Evolutionary conservation across 2,797 vertebrate genomes (phyloP), one percentile per base, ranked within the genome.

Genomic region (Rachycentron canadum): DNA sequence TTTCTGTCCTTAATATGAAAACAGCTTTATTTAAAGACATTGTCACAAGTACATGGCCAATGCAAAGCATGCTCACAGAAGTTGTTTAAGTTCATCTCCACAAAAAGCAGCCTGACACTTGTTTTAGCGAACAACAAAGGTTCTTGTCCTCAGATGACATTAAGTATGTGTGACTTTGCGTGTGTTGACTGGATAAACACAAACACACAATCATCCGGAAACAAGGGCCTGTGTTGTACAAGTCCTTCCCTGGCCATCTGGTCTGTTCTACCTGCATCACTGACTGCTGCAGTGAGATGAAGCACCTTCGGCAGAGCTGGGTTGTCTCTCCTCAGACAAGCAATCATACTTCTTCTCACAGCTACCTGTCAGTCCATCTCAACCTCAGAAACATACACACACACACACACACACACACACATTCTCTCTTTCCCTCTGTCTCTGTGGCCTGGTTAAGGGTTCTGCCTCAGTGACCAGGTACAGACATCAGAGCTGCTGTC

Each of bases 361-460:
- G 81, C 78, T 80, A 74, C 79, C 84, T 86, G 91, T 91, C 92
- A 92, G 89, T 82, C 84, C 78, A 57, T 65, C 83, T 91, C 79
- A 87, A 59, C 52, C 69, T 87, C 87, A 87, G 70, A 86, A 69
- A 83, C 60, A 87, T 47, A 82, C 63, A 57, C n/a, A 10, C 17
- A 14, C 43, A 12, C 4, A 28, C 53, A 62, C 50, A 49, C 57
- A 32, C 40, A 34, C 43, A 63, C 43, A 56, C 19, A 58, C 23
- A 41, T n/a, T 21, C 61, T 53, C 55, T 55, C 52, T 62, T 62
- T 77, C 71, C 40, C 52, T 64, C 69, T 34, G 5, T 78, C 70
- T 88, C 76, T 70, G 59, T 78, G 76, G 72, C 86, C 78, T 73
- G 73, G 79, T 88, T 85, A 79, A 78, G 74, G 76, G 86, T 88